phyloP scores from a whole-genome alignment of 2,888 invertebrate species.

The Agonopterix subpropinquella region DNA sequence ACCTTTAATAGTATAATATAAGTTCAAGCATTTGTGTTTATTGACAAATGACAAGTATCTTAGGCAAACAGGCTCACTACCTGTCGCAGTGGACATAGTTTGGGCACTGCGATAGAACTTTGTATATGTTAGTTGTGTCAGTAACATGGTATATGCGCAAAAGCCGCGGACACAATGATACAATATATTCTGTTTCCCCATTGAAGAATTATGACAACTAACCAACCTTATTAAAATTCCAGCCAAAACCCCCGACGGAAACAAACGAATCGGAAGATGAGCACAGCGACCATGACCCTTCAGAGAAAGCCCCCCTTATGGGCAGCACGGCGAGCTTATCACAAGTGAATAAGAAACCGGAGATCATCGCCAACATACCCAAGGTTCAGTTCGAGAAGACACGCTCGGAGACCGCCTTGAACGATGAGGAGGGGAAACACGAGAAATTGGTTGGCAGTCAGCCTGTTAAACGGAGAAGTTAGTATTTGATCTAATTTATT shows the following conservation, averaged over 20 bases:
- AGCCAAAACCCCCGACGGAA: constrained; percentile 41
- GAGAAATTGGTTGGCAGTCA: constrained; percentile 53
- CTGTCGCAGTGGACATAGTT: too few relatives aligned
- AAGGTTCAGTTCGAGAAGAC: constrained; percentile 51
- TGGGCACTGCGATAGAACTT: too few relatives aligned
- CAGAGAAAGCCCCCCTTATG: constrained; percentile 69
- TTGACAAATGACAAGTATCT: too few relatives aligned
- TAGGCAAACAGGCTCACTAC: too few relatives aligned
- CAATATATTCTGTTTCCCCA: too few relatives aligned
- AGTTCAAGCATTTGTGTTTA: too few relatives aligned
- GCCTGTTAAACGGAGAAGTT: constrained; percentile 64
- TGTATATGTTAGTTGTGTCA: too few relatives aligned
- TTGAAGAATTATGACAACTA: too few relatives aligned
- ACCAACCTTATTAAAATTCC: constrained; percentile 18
- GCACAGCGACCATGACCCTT: constrained; percentile 55
- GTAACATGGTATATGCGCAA: too few relatives aligned
- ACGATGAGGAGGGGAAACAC: constrained; percentile 28
- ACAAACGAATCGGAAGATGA: constrained; percentile 56
- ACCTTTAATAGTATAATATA: too few relatives aligned
- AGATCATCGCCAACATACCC: constrained; percentile 61
- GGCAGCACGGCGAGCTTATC: constrained; percentile 49
- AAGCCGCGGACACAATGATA: too few relatives aligned
- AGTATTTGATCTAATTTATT: constrained; percentile 25
- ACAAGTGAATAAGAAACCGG: constrained; percentile 47
- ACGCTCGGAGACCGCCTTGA: constrained; percentile 27